A percentile compares a stretch with the other conserved stretches of the same genome.
phyloP scores from a whole-genome alignment of 2,888 invertebrate genomes.

The Erebia ligea region DNA sequence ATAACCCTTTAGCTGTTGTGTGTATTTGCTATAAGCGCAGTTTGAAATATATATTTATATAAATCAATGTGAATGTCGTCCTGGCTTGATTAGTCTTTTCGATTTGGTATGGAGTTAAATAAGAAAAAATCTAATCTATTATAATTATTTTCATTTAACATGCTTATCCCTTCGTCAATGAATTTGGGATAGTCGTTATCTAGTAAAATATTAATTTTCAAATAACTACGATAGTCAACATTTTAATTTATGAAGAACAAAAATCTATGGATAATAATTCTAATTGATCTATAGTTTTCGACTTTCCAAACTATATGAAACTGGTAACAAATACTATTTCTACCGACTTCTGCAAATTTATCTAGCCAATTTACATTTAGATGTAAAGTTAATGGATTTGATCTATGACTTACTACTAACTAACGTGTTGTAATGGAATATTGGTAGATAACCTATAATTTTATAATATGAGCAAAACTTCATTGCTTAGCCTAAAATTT shows the following conservation, averaged over 20 bases:
- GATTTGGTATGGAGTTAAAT: constrained; percentile 34
- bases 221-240: constrained; percentile 64
- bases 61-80: constrained; percentile 22
- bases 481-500: constrained; percentile 36
- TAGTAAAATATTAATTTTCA: constrained; percentile 52
- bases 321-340: constrained; percentile 46
- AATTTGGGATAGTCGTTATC: constrained; percentile 59
- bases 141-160: constrained; percentile 55
- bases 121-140: constrained; percentile 60
- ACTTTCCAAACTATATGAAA: constrained; percentile 52
- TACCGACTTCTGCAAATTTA: constrained; percentile 41
- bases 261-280: constrained; percentile 51
- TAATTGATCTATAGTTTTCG: constrained; percentile 46
- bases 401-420: constrained; percentile 58
- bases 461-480: constrained; percentile 34
- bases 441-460: constrained; percentile 52
- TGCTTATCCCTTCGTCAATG: constrained; percentile 75
- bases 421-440: constrained; percentile 81
- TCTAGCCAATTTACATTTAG: constrained; percentile 45
- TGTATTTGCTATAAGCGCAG: constrained; percentile 80
- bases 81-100: constrained; percentile 32
- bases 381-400: constrained; percentile 49
- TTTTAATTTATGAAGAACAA: constrained; percentile 50
- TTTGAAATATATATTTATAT: constrained; percentile 35
- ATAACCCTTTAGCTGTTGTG: constrained; percentile 72